Evolutionary conservation across 2,113 vertebrate genomes (phyloP).

Genomic region (Tragulus kanchil): DNA sequence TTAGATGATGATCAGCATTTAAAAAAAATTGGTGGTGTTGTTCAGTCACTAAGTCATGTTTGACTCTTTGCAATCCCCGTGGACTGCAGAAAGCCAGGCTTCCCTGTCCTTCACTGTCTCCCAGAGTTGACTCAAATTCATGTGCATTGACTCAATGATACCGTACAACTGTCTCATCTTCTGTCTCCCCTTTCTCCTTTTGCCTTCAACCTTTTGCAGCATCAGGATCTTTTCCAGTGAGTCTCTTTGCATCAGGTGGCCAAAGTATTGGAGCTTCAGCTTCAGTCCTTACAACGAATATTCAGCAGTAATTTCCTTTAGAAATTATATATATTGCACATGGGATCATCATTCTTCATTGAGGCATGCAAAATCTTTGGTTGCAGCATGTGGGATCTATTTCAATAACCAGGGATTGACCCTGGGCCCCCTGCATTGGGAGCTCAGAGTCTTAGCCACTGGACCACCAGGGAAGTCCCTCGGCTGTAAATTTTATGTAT

Average conservation of each 20-base stretch:
- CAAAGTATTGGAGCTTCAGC: not conserved
- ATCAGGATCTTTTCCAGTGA: not conserved
- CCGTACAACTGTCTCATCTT: not conserved
- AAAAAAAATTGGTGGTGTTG: not conserved
- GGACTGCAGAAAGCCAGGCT: not conserved
- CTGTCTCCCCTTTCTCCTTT: not conserved
- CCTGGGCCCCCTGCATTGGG: not conserved
- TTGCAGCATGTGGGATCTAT: not conserved
- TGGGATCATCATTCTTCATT: not conserved
- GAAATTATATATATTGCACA: not conserved
- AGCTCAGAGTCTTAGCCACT: not conserved
- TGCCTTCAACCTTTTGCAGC: not conserved
- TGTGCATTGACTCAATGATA: not conserved
- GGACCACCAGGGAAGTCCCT: not conserved
- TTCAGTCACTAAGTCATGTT: not conserved
- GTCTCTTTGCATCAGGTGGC: not conserved
- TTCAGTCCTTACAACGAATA: not conserved
- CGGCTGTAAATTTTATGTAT: not conserved
- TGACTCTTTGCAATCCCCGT: not conserved
- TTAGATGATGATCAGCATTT: not conserved
- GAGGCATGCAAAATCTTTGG: not conserved
- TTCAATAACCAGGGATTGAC: not conserved
- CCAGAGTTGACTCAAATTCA: not conserved
- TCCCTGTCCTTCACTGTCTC: not conserved
- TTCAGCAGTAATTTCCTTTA: not conserved